These are phyloP conservation scores for Alsophila aescularia DNA, from an alignment of 2,888 invertebrate species.

Conservation along the genomic window DNA sequence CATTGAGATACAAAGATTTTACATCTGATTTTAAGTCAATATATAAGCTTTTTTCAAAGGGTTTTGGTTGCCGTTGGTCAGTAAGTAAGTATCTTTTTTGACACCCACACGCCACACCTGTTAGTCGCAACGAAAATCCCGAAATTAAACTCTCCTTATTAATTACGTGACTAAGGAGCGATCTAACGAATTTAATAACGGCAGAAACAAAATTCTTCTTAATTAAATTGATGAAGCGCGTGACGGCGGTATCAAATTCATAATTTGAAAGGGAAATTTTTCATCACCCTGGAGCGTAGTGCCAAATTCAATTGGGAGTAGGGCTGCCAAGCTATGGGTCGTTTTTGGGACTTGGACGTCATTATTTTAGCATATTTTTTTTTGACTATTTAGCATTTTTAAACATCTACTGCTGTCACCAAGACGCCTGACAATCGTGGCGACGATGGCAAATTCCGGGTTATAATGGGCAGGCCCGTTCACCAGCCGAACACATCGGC, in stretches of 20 bases:
- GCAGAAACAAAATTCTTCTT: slow-evolving; percentile 58
- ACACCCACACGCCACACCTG: slow-evolving; percentile 5
- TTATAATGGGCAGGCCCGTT: too few species aligned
- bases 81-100: neutral
- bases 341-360: neutral
- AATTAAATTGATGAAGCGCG: slow-evolving; percentile 75
- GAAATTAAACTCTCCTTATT: slow-evolving; percentile 46
- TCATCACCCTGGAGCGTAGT: slow-evolving; percentile 66
- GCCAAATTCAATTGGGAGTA: slow-evolving; percentile 72
- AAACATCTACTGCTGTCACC: too few species aligned
- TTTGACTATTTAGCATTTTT: too few species aligned
- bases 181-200: slow-evolving; percentile 53
- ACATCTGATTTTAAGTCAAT: too few species aligned
- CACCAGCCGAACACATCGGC: too few species aligned
- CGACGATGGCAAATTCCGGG: too few species aligned
- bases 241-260: slow-evolving; percentile 72
- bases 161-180: slow-evolving; percentile 43
- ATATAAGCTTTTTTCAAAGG: too few species aligned
- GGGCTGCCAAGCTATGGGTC: neutral
- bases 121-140: slow-evolving; percentile 7
- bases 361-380: too few species aligned
- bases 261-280: slow-evolving; percentile 77
- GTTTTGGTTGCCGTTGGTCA: too few species aligned
- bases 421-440: too few species aligned
- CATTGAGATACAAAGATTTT: too few species aligned